Evolutionary conservation across 2,888 invertebrate genomes (phyloP), one percentile per base, ranked within the genome.

Genomic region (Atethmia centrago): DNA sequence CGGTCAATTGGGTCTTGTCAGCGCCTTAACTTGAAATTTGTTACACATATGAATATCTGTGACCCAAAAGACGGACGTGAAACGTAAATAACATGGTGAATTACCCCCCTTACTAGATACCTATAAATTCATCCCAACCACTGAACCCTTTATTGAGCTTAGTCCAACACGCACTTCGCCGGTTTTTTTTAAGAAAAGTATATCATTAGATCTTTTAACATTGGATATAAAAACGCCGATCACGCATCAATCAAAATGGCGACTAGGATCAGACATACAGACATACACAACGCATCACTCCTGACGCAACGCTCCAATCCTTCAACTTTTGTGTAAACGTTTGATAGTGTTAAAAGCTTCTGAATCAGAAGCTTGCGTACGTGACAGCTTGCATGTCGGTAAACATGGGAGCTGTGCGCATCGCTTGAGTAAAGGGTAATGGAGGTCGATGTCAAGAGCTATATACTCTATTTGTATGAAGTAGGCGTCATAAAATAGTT

Each of bases 191-290:
- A 36, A 36, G 36, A 5, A 36, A 36, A 2, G 36, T 5, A 16
- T 0, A 31, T 49, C 21, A 21, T 28, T 45, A 45, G 14, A 28
- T 21, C 45, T 45, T 63, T n/a, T n/a, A n/a, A n/a, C 14, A 21
- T 31, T 72, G 59, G 55, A 72, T 73, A 80, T 79, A 69, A 84
- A 82, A 82, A 84, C 25, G 77, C 40, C 82, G 77, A 81, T 76
- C 82, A 71, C 40, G 36, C 76, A 66, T 82, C 82, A 76, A 76
- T 82, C 85, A 71, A 19, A 0, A 25, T 47, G 66, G 59, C 66
- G 71, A 62, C 71, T 53, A 55, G 5, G n/a, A 61, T 62, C 67
- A 70, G 59, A 80, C 71, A 59, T 5, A 71, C 56, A 80, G 56
- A 77, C 71, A 36, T 78, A 79, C 68, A 78, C 82, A 81, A 61